Evolutionary conservation across 2,797 vertebrate species (phyloP).

Genomic region (Lutjanus argentimaculatus): DNA sequence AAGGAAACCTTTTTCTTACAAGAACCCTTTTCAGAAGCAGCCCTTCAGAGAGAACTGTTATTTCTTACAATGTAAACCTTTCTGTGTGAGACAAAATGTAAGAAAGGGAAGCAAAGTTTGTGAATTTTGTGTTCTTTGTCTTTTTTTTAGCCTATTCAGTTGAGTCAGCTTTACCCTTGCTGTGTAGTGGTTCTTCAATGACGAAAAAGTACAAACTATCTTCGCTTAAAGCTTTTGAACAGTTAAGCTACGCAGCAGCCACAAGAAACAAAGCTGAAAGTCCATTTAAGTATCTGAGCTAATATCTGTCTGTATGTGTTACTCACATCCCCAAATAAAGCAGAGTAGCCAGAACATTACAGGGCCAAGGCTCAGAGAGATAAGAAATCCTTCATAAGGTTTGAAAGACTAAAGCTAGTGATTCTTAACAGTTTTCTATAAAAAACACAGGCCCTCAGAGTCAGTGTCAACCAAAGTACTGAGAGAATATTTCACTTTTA

Average conservation of each 20-base stretch:
- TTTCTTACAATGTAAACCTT: not conserved
- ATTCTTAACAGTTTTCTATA: constrained; percentile 20
- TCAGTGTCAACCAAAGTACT: not conserved
- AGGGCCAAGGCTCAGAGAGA: constrained; percentile 2
- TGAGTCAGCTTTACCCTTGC: constrained; percentile 23
- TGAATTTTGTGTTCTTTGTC: not conserved
- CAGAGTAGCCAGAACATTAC: not conserved
- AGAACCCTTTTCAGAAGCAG: too few species aligned
- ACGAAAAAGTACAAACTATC: not conserved
- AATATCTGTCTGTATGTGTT: constrained; percentile 43
- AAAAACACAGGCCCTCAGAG: not conserved
- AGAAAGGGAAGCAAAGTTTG: constrained; percentile 1
- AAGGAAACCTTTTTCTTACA: too few species aligned
- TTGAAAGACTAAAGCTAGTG: constrained; percentile 23
- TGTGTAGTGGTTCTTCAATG: constrained; percentile 14
- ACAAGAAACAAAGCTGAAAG: constrained; percentile 21
- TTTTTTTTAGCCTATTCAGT: not conserved
- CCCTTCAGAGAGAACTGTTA: too few species aligned
- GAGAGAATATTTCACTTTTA: not conserved
- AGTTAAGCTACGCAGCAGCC: constrained; percentile 11
- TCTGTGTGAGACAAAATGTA: not conserved
- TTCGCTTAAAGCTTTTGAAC: constrained; percentile 15
- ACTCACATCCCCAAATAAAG: constrained; percentile 27
- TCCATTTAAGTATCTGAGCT: constrained; percentile 32
- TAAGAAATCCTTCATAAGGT: constrained; percentile 9